phyloP scores from a whole-genome alignment of 2,113 vertebrate genomes.

The Chauna torquata region DNA sequence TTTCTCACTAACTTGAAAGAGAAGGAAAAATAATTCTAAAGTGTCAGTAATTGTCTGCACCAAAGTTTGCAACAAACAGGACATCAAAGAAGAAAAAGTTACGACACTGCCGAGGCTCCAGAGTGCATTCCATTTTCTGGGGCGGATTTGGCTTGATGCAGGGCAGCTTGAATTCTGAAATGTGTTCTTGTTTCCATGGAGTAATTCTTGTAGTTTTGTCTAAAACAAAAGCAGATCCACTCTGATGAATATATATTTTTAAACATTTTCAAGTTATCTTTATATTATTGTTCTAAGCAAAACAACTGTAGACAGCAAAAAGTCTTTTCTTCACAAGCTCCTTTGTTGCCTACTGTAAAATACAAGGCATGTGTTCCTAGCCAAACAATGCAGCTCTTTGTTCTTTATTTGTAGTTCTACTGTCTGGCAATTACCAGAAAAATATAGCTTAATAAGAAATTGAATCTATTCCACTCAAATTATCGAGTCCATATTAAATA shows the following conservation, averaged over 20 bases:
- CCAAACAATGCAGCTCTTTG: slow-evolving; percentile 45
- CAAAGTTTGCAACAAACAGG: slow-evolving; percentile 33
- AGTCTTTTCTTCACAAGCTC: neutral
- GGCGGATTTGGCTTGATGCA: slow-evolving; percentile 87
- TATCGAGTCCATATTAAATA: neutral
- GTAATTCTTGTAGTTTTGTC: slow-evolving; percentile 98
- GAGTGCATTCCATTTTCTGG: slow-evolving; percentile 79
- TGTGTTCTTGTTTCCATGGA: slow-evolving; percentile 99
- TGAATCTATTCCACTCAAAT: slow-evolving; percentile 27
- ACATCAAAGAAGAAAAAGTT: slow-evolving; percentile 52
- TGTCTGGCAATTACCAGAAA: slow-evolving; percentile 45
- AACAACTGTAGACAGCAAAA: slow-evolving; percentile 16
- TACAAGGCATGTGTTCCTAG: slow-evolving; percentile 13
- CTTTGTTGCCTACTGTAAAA: slow-evolving; percentile 55
- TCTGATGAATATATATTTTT: neutral
- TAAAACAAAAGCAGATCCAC: slow-evolving; percentile 74
- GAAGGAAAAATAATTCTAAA: slow-evolving; percentile 16
- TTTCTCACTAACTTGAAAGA: slow-evolving; percentile 52
- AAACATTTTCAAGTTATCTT: slow-evolving; percentile 5
- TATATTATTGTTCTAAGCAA: neutral
- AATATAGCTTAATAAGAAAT: slow-evolving; percentile 34
- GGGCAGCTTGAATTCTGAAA: slow-evolving; percentile 96
- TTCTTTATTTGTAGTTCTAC: slow-evolving; percentile 36
- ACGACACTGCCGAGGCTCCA: slow-evolving; percentile 56
- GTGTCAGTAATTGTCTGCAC: slow-evolving; percentile 40